Evolutionary conservation across 2,113 vertebrate species (phyloP), one percentile per base, ranked within the genome.

Genomic region (Syngnathus scovelli): DNA sequence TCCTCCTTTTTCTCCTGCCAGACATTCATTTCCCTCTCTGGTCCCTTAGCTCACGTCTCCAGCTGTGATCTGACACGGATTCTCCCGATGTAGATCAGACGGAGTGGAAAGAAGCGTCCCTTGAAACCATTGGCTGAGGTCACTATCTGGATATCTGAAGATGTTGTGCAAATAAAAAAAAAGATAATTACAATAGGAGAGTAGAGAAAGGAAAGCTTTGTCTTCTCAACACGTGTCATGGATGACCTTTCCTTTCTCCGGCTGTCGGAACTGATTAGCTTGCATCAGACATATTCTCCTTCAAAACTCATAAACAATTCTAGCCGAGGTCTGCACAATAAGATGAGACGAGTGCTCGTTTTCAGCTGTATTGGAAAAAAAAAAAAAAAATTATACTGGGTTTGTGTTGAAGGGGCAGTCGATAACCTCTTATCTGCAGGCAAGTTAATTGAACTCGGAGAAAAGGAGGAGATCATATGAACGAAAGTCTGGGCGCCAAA

Each of bases 381-480:
- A 73, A 70, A 66, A 36, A 46, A 19, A 63, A 18, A 68, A 44
- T 78, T 73, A 81, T 82, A 80, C 73, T 75, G 41, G 18, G 72
- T 85, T 54, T 69, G 62, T 78, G 74, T 77, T 64, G 66, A 66
- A 84, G 75, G 64, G 52, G 69, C 60, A 39, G 51, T 49, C 61
- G 85, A 88, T 84, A 86, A 77, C 38, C 69, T 70, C 63, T 61
- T 69, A 83, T 88, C 83, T 79, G 67, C 71, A 72, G 79, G 80
- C 75, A 81, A 79, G 85, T 76, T 89, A 84, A 90, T 90, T 89
- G 80, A 76, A 27, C 74, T 83, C 79, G 72, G 68, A 43, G 83
- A 69, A 23, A 79, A 59, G 59, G 72, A 77, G 79, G 78, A 54
- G 58, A 16, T 77, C 70, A 67, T 81, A 82, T 81, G 83, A 70